These are phyloP conservation scores for Gastrophysa polygoni DNA, from an alignment of 2,888 invertebrate genomes.

Conservation along the genomic window DNA sequence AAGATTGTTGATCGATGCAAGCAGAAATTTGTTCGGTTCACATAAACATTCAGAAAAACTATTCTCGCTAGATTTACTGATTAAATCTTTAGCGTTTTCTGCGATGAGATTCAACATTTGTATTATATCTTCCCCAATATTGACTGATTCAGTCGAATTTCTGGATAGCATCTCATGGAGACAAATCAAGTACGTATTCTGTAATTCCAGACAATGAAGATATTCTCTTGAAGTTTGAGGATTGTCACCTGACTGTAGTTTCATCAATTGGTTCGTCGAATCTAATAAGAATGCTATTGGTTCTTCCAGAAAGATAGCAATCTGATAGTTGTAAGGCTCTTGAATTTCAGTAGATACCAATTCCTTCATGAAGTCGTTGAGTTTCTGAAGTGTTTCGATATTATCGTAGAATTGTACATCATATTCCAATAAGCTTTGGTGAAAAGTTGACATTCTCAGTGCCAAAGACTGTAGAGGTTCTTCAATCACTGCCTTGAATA, in stretches of 20 bases:
- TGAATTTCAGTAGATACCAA: background rate
- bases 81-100: conserved; percentile 7
- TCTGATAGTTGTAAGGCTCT: background rate
- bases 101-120: conserved; percentile 6
- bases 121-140: background rate
- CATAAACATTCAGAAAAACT: conserved; percentile 23
- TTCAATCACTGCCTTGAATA: conserved; percentile 1
- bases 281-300: conserved; percentile 39
- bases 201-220: background rate
- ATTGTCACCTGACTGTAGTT: background rate
- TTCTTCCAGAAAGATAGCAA: conserved; percentile 24
- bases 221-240: conserved; percentile 4
- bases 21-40: conserved; percentile 29
- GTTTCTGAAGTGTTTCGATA: conserved; percentile 20
- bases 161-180: conserved; percentile 1
- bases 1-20: conserved; percentile 14
- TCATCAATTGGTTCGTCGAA: conserved; percentile 31
- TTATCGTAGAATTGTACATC: conserved; percentile 15
- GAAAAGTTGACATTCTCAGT: background rate
- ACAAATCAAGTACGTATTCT: conserved; percentile 6
- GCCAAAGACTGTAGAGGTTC: conserved; percentile 16
- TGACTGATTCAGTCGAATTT: background rate
- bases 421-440: background rate
- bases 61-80: conserved; percentile 9
- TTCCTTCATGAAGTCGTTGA: conserved; percentile 1